Evolutionary conservation across 1,140 invertebrate species (phyloP).

Genomic region (Bombus confusus): DNA sequence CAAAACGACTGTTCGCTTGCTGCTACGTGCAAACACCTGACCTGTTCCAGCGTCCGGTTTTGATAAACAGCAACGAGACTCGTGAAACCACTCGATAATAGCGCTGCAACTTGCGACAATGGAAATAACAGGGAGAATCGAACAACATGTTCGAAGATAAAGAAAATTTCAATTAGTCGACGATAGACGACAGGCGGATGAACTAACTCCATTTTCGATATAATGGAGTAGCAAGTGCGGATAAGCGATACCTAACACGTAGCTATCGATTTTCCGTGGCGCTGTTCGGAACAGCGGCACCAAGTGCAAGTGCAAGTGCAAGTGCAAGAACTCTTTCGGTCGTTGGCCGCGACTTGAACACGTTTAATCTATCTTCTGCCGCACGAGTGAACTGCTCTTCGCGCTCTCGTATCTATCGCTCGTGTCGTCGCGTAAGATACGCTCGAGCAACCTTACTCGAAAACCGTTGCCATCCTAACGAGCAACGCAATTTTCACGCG

Average conservation of each 20-base stretch:
- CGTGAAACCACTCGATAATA: no score
- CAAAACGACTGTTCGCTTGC: not conserved
- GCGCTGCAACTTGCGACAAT: no score
- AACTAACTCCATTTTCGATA: not conserved
- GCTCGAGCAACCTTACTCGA: conserved; percentile 1
- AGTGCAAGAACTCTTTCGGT: conserved; percentile 47
- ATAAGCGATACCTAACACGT: conserved; percentile 1
- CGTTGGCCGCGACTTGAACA: conserved; percentile 47
- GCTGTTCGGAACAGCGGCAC: conserved; percentile 4
- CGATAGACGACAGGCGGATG: not conserved
- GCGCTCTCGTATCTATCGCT: conserved; percentile 37
- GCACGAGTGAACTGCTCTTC: conserved; percentile 46
- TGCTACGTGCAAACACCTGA: not conserved
- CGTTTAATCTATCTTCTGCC: conserved; percentile 62
- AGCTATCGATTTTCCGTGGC: conserved; percentile 50
- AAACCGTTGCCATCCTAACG: not conserved
- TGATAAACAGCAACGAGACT: not conserved
- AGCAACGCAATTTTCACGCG: conserved; percentile 13
- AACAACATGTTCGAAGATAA: not conserved
- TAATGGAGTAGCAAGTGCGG: not conserved
- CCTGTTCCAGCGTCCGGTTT: not conserved
- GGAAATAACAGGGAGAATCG: no score
- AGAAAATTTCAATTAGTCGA: not conserved
- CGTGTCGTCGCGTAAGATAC: conserved; percentile 42
- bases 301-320: conserved; percentile 54